Evolutionary conservation across 2,888 invertebrate species (phyloP), one percentile per base, ranked within the genome.

Genomic region (Kuschelorhynchus macadamiae): DNA sequence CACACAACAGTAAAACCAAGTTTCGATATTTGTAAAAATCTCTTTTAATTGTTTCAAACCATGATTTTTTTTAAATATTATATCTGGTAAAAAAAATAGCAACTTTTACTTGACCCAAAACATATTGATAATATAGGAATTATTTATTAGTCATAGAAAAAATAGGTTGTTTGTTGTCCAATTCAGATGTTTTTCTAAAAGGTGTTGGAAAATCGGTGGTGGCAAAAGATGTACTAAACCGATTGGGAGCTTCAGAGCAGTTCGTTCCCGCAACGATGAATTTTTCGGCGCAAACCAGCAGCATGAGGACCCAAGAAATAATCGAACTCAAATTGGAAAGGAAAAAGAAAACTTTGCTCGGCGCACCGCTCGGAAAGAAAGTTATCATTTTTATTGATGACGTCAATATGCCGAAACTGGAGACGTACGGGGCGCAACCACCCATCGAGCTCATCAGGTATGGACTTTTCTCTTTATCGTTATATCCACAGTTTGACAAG

Each of bases 271-370:
- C 92, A 0, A 90, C 92, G 71, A 85, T 97, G 65, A 96, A 95
- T 80, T 96, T 96, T 83, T 96, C 96, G 0, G 96, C 96, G 0
- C 96, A 96, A 85, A 96, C 96, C 0, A 93, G 92, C 81, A 95
- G 95, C 76, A 83, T 87, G 20, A 86, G 94, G 20, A 95, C 94
- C 0, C 93, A 93, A 84, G 93, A 93, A 83, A 94, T 96, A 81
- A 88, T 97, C 55, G 96, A 96, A 82, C 84, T 89, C 2, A 93
- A 94, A 71, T 82, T 97, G 71, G 96, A 96, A 78, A 94, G 92
- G 79, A 89, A 92, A 41, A 92, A 92, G 73, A 91, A 91, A 70
- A 92, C 89, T 20, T 87, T 93, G 4, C 83, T 96, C 39, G 94
- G 95, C 7, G 94, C 95, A 0, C 95, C 96, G 0, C 81, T 90